Evolutionary conservation across 30 jellyfish, hydroid and myxozoan species (phyloP).

Genomic region (Turritopsis rubra): DNA sequence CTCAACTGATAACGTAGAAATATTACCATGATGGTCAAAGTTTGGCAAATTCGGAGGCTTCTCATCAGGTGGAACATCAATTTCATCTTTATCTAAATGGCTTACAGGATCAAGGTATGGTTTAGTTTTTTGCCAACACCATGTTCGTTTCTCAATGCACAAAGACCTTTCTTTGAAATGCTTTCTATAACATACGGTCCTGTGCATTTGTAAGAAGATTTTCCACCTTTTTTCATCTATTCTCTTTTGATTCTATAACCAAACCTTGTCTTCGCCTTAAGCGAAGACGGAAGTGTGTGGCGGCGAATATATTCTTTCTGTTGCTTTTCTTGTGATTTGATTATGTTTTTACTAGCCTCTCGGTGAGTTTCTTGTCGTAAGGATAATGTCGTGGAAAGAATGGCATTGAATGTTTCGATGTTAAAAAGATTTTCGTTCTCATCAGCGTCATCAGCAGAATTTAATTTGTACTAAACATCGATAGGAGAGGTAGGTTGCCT

Average conservation of each 20-base stretch:
- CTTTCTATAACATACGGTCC: no score
- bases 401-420: conserved; percentile 5
- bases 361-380: not conserved
- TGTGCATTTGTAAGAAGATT: no score
- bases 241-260: no score
- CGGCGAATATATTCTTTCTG: not conserved
- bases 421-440: not conserved
- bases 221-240: no score
- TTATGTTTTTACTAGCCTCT: not conserved
- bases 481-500: not conserved
- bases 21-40: no score
- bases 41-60: conserved; percentile 6
- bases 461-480: conserved; percentile 1
- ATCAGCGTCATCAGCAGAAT: conserved; percentile 5
- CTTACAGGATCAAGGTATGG: conserved; percentile 4
- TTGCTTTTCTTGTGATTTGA: not conserved
- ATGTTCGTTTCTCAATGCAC: conserved; percentile 5
- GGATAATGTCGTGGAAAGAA: not conserved
- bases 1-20: no score
- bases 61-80: conserved; percentile 4
- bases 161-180: not conserved
- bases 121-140: conserved; percentile 5
- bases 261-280: no score
- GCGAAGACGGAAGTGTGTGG: no score
- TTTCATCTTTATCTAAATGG: no score